These are phyloP conservation scores for Cepaea nemoralis DNA, from an alignment of 1,140 invertebrate genomes.

Conservation along the genomic window DNA sequence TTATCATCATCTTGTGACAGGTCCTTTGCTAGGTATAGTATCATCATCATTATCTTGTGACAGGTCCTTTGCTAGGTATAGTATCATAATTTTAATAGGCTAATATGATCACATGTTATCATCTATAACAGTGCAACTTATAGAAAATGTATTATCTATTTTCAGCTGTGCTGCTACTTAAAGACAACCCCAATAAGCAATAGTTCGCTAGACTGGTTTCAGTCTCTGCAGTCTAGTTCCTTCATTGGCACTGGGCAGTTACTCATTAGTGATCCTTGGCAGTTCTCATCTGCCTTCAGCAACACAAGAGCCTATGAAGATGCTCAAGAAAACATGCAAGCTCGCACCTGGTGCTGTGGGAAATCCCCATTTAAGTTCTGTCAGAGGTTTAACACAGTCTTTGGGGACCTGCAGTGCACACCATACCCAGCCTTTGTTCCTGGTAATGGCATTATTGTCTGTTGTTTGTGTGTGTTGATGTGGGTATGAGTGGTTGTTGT, in stretches of 20 bases:
- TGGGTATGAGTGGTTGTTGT: too few relatives aligned
- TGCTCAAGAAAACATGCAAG: background rate
- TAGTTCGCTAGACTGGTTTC: background rate
- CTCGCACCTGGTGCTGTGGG: background rate
- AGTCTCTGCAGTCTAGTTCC: background rate
- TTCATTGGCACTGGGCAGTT: background rate
- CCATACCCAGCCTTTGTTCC: background rate
- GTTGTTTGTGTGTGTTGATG: too few relatives aligned
- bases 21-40: too few relatives aligned
- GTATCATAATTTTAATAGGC: too few relatives aligned
- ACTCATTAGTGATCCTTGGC: background rate
- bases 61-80: too few relatives aligned
- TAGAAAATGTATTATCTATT: background rate
- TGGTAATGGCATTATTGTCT: background rate
- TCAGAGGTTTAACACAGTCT: background rate
- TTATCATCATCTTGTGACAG: too few relatives aligned
- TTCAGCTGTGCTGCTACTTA: slow-evolving; percentile 6
- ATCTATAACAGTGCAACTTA: too few relatives aligned
- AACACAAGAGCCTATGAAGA: background rate
- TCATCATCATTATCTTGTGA: too few relatives aligned
- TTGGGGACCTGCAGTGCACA: background rate
- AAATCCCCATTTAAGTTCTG: background rate
- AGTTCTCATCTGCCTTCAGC: background rate
- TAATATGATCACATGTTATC: too few relatives aligned
- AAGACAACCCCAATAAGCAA: background rate